Evolutionary conservation across 2,113 vertebrate species (phyloP).

Genomic region (Stigmatopora nigra): DNA sequence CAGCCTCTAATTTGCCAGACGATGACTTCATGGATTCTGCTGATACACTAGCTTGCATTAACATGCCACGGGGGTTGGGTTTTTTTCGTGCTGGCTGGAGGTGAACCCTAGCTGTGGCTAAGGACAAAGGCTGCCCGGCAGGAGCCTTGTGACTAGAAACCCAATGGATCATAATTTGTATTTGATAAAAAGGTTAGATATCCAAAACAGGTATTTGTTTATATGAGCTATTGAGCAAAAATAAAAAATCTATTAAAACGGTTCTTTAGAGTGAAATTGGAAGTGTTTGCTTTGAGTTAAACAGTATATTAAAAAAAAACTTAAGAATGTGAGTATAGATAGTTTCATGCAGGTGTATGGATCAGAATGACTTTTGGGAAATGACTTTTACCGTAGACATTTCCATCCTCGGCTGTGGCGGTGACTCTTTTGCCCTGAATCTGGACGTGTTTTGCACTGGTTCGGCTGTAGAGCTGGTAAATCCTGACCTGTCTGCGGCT

Average conservation of each 20-base stretch:
- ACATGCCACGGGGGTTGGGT: conserved; percentile 26
- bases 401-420: conserved; percentile 84
- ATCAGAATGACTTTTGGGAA: too few relatives aligned
- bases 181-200: background rate
- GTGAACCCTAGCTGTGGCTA: conserved; percentile 28
- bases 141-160: conserved; percentile 1
- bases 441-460: conserved; percentile 89
- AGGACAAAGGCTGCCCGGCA: conserved; percentile 19
- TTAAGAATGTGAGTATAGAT: background rate
- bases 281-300: too few relatives aligned
- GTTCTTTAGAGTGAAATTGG: background rate
- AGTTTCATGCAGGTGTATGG: too few relatives aligned
- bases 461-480: conserved; percentile 92
- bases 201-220: background rate
- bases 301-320: too few relatives aligned
- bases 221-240: background rate
- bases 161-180: background rate
- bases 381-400: conserved; percentile 74
- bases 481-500: conserved; percentile 85
- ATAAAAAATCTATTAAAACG: background rate
- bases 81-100: conserved; percentile 7
- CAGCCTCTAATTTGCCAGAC: conserved; percentile 58
- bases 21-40: conserved; percentile 45
- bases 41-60: conserved; percentile 38
- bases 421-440: conserved; percentile 79